phyloP scores from a whole-genome alignment of 2,797 vertebrate species.

The Pipistrellus nathusii region DNA sequence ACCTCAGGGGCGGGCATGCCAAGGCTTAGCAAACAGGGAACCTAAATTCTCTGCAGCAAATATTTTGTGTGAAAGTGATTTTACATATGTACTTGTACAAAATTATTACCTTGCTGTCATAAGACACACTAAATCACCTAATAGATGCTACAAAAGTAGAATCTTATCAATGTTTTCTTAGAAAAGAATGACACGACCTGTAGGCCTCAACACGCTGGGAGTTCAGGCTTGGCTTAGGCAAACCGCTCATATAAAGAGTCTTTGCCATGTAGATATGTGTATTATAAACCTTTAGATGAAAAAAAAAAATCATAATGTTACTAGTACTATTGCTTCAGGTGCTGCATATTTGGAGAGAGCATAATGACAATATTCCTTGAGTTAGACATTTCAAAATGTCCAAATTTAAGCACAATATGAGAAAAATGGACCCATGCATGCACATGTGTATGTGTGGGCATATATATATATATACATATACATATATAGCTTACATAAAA shows the following conservation, averaged over 20 bases:
- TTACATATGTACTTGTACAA: constrained; percentile 15
- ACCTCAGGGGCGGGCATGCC: neutral
- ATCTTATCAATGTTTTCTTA: constrained; percentile 12
- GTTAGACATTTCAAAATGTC: neutral
- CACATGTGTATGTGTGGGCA: fast-evolving
- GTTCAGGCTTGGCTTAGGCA: neutral
- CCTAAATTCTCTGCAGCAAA: neutral
- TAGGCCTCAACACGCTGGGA: neutral
- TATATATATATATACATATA: fast-evolving
- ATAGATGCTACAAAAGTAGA: constrained; percentile 9
- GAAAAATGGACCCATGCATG: neutral
- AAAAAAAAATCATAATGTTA: constrained; percentile 20
- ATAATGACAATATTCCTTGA: neutral
- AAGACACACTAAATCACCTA: constrained; percentile 30
- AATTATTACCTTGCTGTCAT: neutral
- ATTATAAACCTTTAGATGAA: constrained; percentile 44
- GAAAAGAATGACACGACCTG: neutral
- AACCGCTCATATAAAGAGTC: neutral
- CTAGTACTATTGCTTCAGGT: neutral
- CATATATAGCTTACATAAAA: neutral
- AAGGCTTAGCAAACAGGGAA: neutral
- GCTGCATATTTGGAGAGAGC: neutral
- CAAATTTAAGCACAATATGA: neutral
- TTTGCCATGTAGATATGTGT: neutral
- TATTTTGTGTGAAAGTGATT: neutral